A percentile compares a stretch with the other conserved stretches of the same genome.
Conservation (phyloP, 2,113 vertebrate species). For the Chascanopsetta lugubris region DNA sequence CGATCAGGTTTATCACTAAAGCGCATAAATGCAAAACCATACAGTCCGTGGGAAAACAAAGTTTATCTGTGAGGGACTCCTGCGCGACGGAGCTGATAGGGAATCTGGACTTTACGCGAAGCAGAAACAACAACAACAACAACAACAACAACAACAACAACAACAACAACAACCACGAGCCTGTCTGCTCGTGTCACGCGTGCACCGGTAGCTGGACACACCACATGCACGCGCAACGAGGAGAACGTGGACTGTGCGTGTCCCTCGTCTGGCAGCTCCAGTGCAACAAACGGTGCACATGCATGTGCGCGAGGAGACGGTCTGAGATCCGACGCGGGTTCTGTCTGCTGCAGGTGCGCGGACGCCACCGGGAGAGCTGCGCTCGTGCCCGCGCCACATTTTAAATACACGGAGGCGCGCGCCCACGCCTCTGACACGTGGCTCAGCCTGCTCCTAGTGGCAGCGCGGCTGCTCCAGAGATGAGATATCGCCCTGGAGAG, state of each 20-base stretch:
- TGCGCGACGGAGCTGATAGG: constrained; percentile 25
- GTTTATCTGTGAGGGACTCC: constrained; percentile 65
- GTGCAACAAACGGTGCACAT: too few relatives aligned
- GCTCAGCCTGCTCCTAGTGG: constrained; percentile 73
- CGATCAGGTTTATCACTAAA: constrained; percentile 83
- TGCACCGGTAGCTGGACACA: neutral
- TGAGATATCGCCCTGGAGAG: constrained; percentile 69
- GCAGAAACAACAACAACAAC: too few relatives aligned
- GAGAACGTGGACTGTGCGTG: neutral
- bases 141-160: too few relatives aligned
- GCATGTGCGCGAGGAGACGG: too few relatives aligned
- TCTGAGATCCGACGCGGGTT: too few relatives aligned
- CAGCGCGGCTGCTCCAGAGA: constrained; percentile 79
- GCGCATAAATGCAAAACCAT: constrained; percentile 78
- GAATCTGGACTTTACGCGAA: constrained; percentile 33
- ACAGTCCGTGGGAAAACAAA: constrained; percentile 80
- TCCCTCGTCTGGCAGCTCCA: neutral
- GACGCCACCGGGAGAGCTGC: constrained; percentile 2
- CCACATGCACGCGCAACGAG: constrained; percentile 6
- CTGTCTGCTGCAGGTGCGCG: neutral
- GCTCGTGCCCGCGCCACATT: constrained; percentile 68
- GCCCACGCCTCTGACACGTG: constrained; percentile 63
- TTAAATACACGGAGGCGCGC: constrained; percentile 73
- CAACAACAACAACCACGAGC: too few relatives aligned
- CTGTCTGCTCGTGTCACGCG: constrained; percentile 17